These are phyloP conservation scores for Rhopalosiphum padi DNA, from an alignment of 1,140 invertebrate genomes.

Conservation along the genomic window DNA sequence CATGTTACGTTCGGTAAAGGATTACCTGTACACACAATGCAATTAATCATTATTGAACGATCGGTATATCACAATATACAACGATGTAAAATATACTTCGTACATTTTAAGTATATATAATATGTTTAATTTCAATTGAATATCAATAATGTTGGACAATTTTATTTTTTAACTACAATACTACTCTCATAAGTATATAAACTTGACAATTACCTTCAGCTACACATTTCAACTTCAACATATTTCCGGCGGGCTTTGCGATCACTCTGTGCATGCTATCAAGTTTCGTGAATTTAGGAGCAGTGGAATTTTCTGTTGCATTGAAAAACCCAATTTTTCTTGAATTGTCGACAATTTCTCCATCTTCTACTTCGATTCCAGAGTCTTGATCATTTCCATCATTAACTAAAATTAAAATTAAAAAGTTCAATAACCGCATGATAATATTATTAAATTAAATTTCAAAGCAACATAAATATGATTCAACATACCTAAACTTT, in stretches of 20 bases:
- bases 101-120: not conserved
- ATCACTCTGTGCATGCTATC: constrained; percentile 67
- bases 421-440: constrained; percentile 11
- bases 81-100: not conserved
- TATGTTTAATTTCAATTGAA: not conserved
- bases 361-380: constrained; percentile 44
- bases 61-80: not conserved
- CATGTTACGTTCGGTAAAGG: constrained; percentile 80
- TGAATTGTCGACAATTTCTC: not conserved
- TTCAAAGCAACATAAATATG: not conserved
- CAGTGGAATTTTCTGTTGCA: not conserved
- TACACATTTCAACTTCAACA: constrained; percentile 71
- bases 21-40: constrained; percentile 67
- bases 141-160: not conserved
- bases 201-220: constrained; percentile 64
- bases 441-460: not conserved
- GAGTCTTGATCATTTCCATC: constrained; percentile 33
- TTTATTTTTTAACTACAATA: not conserved
- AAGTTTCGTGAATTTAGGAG: constrained; percentile 65
- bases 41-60: not conserved
- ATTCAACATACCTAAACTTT: constrained; percentile 64
- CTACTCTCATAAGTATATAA: not conserved
- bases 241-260: constrained; percentile 74
- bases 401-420: not conserved
- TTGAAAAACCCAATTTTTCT: constrained; percentile 40